Percentiles rank a stretch among this genome's conserved stretches.
Evolutionary conservation across 2,888 invertebrate species (phyloP).

Genomic region (Fragum fragum): DNA sequence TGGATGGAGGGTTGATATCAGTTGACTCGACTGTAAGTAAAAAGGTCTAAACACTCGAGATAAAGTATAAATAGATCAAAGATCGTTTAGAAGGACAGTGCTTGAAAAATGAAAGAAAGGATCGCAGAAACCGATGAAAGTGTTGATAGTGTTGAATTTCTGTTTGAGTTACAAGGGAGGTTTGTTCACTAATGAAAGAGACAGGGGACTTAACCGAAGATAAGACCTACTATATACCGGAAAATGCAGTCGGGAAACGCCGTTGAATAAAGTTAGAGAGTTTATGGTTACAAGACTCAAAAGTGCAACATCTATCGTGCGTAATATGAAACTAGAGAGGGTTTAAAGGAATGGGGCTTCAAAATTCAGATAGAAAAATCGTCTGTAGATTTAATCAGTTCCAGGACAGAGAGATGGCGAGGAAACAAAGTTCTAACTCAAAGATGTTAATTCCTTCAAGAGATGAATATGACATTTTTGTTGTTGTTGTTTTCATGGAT

Average conservation of each 20-base stretch:
- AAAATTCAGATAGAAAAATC: neutral
- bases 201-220: neutral
- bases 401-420: conserved; percentile 15
- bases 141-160: neutral
- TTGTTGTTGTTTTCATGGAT: no score
- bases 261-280: neutral
- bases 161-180: neutral
- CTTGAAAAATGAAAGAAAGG: neutral
- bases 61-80: neutral
- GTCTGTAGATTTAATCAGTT: conserved; percentile 27
- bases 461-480: no score
- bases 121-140: neutral
- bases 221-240: neutral
- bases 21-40: neutral
- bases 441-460: no score
- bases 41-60: conserved; percentile 1
- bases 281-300: neutral
- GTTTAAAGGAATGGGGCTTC: neutral
- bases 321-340: no score
- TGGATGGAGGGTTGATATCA: neutral
- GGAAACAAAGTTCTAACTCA: neutral
- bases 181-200: neutral
- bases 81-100: neutral
- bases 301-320: neutral
- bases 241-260: neutral